These are phyloP conservation scores for Ladona fulva DNA, from an alignment of 1,140 invertebrate species.

Conservation along the genomic window DNA sequence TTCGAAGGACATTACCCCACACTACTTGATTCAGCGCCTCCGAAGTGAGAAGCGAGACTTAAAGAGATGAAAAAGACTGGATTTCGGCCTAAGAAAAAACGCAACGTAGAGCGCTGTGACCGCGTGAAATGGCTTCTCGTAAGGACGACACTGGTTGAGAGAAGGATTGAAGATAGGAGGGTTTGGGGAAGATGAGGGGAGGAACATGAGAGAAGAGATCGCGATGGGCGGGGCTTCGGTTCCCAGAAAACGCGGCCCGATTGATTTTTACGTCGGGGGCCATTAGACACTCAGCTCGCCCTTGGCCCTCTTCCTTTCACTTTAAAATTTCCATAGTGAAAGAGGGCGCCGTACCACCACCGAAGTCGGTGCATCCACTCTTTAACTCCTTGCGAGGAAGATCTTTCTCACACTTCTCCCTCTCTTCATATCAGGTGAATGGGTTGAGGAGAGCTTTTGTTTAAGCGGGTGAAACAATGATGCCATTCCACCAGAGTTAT, in stretches of 20 bases:
- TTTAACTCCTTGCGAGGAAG: too few species aligned
- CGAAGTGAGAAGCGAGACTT: too few species aligned
- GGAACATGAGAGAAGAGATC: too few species aligned
- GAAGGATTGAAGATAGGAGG: not conserved
- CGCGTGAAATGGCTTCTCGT: too few species aligned
- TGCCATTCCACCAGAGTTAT: not conserved
- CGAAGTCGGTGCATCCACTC: too few species aligned
- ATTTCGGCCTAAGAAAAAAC: too few species aligned
- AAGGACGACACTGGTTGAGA: not conserved
- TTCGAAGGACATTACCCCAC: too few species aligned
- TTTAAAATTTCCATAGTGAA: not conserved
- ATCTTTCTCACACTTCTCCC: not conserved
- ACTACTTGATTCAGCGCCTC: too few species aligned
- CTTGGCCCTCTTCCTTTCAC: not conserved
- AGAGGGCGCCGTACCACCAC: too few species aligned
- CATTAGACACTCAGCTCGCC: not conserved
- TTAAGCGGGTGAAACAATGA: not conserved
- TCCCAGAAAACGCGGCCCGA: not conserved
- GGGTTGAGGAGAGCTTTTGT: not conserved
- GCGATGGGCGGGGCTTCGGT: not conserved
- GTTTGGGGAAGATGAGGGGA: not conserved
- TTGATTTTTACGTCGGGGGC: not conserved
- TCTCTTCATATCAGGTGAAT: not conserved
- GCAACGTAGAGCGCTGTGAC: too few species aligned
- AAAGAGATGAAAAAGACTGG: too few species aligned